Percentiles rank a stretch among this genome's conserved stretches.
phyloP scores from a whole-genome alignment of 2,797 vertebrate genomes.

The Galagoides demidoff region DNA sequence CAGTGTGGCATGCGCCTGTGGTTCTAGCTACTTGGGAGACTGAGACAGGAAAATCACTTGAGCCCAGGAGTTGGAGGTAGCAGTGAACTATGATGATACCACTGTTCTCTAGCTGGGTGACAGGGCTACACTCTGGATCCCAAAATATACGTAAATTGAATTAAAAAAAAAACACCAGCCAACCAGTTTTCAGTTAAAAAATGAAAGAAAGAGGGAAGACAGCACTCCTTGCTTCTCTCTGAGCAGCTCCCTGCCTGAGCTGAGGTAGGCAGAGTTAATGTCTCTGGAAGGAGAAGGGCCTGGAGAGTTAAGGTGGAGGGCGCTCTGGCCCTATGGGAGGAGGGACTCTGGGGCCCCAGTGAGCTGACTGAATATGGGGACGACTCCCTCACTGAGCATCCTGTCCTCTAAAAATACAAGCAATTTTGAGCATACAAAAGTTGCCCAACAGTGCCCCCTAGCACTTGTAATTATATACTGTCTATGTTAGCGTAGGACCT shows the following conservation, averaged over 20 bases:
- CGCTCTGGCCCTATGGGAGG: not conserved
- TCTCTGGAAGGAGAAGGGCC: not conserved
- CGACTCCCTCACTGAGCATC: not conserved
- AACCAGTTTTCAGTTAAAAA: not conserved
- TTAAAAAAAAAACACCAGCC: not conserved
- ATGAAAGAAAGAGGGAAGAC: not conserved
- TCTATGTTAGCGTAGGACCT: not conserved
- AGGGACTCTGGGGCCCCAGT: not conserved
- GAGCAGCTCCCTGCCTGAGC: not conserved
- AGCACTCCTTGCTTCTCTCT: not conserved
- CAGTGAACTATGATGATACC: not conserved
- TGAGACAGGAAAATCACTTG: not conserved
- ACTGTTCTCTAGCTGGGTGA: not conserved
- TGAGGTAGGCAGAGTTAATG: not conserved
- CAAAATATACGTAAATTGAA: not conserved
- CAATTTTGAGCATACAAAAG: not conserved
- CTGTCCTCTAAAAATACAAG: not conserved
- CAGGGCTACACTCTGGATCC: not conserved
- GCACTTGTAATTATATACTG: not conserved
- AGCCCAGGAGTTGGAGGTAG: not conserved
- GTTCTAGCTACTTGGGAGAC: not conserved
- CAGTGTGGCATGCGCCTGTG: not conserved
- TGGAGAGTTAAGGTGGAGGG: too few relatives aligned
- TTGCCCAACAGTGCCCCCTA: constrained; percentile 46
- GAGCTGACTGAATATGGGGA: not conserved